These are phyloP conservation scores for Periophthalmus magnuspinnatus DNA, from an alignment of 2,797 vertebrate genomes.

Conservation along the genomic window DNA sequence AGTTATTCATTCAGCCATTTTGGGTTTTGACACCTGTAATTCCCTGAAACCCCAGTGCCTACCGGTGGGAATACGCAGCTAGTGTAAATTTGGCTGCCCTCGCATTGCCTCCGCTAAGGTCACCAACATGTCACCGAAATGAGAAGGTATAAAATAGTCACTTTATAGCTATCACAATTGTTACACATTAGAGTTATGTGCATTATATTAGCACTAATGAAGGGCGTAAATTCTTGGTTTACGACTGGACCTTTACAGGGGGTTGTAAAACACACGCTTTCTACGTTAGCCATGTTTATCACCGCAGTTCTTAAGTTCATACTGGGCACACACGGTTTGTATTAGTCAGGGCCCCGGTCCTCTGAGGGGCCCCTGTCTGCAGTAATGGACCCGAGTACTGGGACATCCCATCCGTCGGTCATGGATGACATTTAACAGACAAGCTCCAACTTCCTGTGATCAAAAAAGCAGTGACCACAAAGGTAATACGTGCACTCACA, in stretches of 20 bases:
- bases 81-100: conserved; percentile 78
- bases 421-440: conserved; percentile 77
- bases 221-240: conserved; percentile 83
- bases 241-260: conserved; percentile 79
- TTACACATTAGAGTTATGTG: conserved; percentile 84
- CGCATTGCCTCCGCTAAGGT: conserved; percentile 73
- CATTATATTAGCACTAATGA: conserved; percentile 86
- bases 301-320: conserved; percentile 74
- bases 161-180: conserved; percentile 85
- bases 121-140: conserved; percentile 80
- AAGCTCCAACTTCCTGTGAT: conserved; percentile 67
- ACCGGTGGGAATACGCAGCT: conserved; percentile 68
- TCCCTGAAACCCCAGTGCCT: conserved; percentile 72
- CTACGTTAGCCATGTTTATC: conserved; percentile 79
- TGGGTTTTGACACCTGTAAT: conserved; percentile 82
- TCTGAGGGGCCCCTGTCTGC: conserved; percentile 63
- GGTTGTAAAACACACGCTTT: conserved; percentile 84
- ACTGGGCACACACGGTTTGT: conserved; percentile 76
- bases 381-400: conserved; percentile 60
- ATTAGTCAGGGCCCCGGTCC: conserved; percentile 77
- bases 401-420: conserved; percentile 58
- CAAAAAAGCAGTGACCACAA: conserved; percentile 56
- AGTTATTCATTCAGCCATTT: conserved; percentile 80
- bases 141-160: conserved; percentile 81
- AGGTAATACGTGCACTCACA: conserved; percentile 58